Percentiles rank a stretch among this genome's conserved stretches.
phyloP scores from a whole-genome alignment of 2,797 vertebrate genomes.

The Pyrocephalus nanus region DNA sequence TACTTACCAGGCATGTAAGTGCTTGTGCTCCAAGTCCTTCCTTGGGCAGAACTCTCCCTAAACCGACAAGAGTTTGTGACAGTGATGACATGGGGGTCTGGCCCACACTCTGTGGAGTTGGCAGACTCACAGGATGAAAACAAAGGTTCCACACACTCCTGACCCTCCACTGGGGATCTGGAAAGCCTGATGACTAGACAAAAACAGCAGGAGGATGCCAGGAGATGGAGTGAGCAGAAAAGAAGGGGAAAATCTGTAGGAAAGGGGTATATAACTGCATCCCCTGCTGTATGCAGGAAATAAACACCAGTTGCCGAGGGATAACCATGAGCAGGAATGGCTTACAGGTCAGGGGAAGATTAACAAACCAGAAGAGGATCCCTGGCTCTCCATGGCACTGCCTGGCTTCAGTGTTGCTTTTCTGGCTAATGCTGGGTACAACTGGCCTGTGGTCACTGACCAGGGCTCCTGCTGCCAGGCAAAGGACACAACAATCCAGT shows the following conservation, averaged over 20 bases:
- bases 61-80: background rate
- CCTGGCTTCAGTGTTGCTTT: background rate
- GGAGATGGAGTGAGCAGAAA: background rate
- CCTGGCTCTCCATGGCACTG: background rate
- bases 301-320: accelerated
- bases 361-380: background rate
- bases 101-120: background rate
- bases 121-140: background rate
- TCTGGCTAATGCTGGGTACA: background rate
- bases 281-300: background rate
- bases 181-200: background rate
- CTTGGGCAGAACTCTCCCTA: background rate
- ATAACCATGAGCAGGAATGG: too few species aligned
- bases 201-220: background rate
- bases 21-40: background rate
- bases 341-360: background rate
- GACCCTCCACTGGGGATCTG: background rate
- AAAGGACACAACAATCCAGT: background rate
- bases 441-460: background rate
- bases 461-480: background rate
- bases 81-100: accelerated
- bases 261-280: background rate
- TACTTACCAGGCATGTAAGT: accelerated
- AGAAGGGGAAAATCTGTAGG: background rate
- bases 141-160: background rate